Percentiles rank a stretch among this genome's conserved stretches.
Evolutionary conservation across 2,888 invertebrate species (phyloP).

Genomic region (Amphiduros pacificus): DNA sequence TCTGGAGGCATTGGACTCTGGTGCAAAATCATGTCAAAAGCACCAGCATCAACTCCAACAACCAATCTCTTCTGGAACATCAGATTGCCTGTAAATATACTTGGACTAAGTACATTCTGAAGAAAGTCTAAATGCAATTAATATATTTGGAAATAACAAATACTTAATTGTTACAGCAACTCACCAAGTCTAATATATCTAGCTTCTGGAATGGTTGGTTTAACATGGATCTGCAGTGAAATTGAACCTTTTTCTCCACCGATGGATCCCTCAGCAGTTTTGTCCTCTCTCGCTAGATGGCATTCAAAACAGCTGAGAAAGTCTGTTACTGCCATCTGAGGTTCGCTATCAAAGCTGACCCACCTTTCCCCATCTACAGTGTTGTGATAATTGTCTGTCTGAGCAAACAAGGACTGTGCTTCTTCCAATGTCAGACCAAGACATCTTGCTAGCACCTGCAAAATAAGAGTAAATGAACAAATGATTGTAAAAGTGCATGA

Average conservation of each 20-base stretch:
- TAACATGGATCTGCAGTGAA: background rate
- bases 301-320: conserved; percentile 52
- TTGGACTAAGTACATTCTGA: no score
- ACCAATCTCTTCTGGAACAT: no score
- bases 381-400: conserved; percentile 17
- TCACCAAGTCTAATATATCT: background rate
- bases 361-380: background rate
- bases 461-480: background rate
- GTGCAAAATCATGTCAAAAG: conserved; percentile 40
- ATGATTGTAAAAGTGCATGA: background rate
- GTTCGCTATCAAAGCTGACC: conserved; percentile 16
- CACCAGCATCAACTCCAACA: no score
- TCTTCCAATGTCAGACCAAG: conserved; percentile 14
- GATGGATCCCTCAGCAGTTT: background rate
- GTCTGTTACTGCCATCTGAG: conserved; percentile 33
- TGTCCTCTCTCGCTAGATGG: conserved; percentile 29
- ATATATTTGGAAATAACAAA: no score
- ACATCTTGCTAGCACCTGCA: conserved; percentile 9
- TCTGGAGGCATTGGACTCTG: conserved; percentile 64
- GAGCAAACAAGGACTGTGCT: background rate
- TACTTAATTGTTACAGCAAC: no score
- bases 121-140: no score
- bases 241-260: background rate
- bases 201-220: background rate
- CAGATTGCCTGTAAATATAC: no score